Percentiles rank a stretch among this genome's conserved stretches.
Conservation (phyloP, 2,888 invertebrate genomes). For the Folsomia manolachei region DNA sequence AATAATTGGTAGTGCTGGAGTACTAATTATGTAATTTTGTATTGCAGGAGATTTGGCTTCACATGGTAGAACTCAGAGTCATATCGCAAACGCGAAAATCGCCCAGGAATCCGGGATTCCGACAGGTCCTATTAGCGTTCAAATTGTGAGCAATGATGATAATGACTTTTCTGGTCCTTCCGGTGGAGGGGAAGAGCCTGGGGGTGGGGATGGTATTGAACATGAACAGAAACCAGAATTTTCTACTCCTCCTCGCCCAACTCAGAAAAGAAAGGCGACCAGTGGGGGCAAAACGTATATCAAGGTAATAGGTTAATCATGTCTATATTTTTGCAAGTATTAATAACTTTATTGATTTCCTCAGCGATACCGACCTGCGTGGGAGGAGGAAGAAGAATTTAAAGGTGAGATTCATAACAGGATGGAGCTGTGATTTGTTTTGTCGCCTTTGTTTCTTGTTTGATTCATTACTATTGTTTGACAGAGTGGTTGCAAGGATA, state of each 20-base stretch:
- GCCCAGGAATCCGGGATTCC: constrained; percentile 32
- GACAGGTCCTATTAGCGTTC: constrained; percentile 40
- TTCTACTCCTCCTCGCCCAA: constrained; percentile 1
- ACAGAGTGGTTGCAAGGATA: constrained; percentile 41
- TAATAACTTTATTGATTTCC: too few species aligned
- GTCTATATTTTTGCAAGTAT: too few species aligned
- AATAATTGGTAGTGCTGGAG: background rate
- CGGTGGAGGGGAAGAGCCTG: background rate
- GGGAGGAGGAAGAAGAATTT: constrained; percentile 42
- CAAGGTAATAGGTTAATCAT: too few species aligned
- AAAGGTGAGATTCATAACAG: constrained; percentile 30
- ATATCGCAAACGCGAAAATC: constrained; percentile 37
- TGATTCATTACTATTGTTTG: too few species aligned
- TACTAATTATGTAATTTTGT: constrained; percentile 2
- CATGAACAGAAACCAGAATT: constrained; percentile 20
- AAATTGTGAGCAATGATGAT: constrained; percentile 29
- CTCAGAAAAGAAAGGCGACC: background rate
- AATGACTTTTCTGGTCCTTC: background rate
- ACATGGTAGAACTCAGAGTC: constrained; percentile 37
- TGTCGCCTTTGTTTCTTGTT: background rate
- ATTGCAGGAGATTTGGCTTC: constrained; percentile 33
- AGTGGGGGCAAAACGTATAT: constrained; percentile 23
- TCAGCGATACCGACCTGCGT: constrained; percentile 41
- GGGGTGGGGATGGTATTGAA: constrained; percentile 5
- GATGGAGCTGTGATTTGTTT: too few species aligned